Evolutionary conservation across 2,888 invertebrate genomes (phyloP).

Genomic region (Agriopis leucophaearia): DNA sequence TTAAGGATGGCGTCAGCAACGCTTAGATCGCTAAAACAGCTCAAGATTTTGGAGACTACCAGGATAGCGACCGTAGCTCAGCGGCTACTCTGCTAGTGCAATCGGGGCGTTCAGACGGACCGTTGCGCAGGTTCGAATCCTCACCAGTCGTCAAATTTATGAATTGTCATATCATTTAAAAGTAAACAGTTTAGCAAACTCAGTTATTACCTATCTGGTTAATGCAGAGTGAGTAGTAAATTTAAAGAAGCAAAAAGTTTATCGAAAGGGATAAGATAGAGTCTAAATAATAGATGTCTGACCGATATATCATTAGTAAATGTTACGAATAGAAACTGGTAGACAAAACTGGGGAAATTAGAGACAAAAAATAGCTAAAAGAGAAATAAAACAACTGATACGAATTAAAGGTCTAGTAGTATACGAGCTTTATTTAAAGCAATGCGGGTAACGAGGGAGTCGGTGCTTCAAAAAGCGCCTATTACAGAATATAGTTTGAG

Average conservation of each 20-base stretch:
- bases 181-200: no score
- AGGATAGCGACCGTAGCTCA: no score
- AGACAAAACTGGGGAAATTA: background rate
- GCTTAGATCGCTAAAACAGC: no score
- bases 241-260: background rate
- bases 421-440: conserved; percentile 15
- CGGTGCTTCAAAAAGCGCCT: conserved; percentile 26
- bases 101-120: no score
- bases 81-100: no score
- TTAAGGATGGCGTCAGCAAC: no score
- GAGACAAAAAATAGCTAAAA: background rate
- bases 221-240: background rate
- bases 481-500: conserved; percentile 38
- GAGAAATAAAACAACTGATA: background rate
- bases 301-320: background rate
- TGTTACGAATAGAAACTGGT: background rate
- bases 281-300: background rate
- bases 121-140: no score
- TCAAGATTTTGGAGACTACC: no score
- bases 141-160: no score
- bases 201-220: conserved; percentile 5
- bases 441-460: conserved; percentile 22
- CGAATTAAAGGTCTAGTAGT: background rate
- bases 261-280: background rate
- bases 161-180: no score